These are phyloP conservation scores for Mythimna lalbum DNA, from an alignment of 2,888 invertebrate genomes.

Conservation along the genomic window DNA sequence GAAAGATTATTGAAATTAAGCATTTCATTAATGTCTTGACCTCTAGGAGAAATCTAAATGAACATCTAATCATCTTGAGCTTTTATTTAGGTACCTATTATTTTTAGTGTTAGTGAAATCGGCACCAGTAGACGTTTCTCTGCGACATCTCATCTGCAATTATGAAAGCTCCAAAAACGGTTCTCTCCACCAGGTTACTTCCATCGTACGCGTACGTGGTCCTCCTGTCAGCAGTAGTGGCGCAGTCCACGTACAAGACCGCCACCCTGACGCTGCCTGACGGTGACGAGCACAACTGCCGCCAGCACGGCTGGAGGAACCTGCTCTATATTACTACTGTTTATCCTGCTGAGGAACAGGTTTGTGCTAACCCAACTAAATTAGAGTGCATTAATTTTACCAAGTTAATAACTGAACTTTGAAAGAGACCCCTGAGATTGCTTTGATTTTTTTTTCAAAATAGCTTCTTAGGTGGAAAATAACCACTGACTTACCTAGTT, in stretches of 20 bases:
- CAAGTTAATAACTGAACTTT: too few relatives aligned
- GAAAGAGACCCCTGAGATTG: too few relatives aligned
- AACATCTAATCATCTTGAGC: too few relatives aligned
- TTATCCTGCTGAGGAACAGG: conserved; percentile 91
- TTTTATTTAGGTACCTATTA: neutral
- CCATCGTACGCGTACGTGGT: conserved; percentile 91
- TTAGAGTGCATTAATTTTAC: too few relatives aligned
- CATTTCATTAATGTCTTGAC: too few relatives aligned
- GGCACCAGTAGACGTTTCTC: too few relatives aligned
- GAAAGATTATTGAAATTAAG: neutral
- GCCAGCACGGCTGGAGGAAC: conserved; percentile 92
- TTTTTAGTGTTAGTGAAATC: neutral
- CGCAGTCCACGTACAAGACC: conserved; percentile 71
- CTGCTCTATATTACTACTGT: conserved; percentile 91
- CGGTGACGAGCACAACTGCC: conserved; percentile 90
- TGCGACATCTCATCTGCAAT: too few relatives aligned
- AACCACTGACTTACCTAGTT: too few relatives aligned
- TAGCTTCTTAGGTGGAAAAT: too few relatives aligned
- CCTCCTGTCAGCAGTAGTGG: conserved; percentile 85
- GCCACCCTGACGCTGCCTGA: conserved; percentile 87
- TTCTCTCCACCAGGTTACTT: conserved; percentile 85
- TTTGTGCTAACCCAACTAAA: conserved; percentile 61
- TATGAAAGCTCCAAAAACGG: too few relatives aligned
- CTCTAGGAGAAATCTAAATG: too few relatives aligned
- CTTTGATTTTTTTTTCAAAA: too few relatives aligned